phyloP scores from a whole-genome alignment of 2,888 invertebrate genomes.

The Sericinus montela region DNA sequence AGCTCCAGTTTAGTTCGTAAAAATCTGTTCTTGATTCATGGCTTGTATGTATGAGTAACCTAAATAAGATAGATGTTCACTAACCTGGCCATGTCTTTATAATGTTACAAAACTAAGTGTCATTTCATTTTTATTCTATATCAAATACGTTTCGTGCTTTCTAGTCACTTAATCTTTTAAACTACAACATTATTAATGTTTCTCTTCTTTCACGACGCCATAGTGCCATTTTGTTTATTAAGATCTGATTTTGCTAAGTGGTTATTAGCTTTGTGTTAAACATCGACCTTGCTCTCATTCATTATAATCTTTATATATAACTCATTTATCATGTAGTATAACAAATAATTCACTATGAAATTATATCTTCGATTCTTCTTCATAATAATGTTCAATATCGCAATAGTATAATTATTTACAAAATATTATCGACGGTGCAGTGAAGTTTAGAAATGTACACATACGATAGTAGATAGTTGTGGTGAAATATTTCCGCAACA shows the following conservation, averaged over 20 bases:
- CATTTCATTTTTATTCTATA: background rate
- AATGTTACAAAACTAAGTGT: too few species aligned
- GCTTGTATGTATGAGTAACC: background rate
- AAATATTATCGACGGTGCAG: too few species aligned
- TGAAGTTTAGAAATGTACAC: too few species aligned
- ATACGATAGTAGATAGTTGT: conserved; percentile 66
- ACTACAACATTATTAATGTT: background rate
- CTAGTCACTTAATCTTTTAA: conserved; percentile 11
- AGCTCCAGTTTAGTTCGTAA: conserved; percentile 24
- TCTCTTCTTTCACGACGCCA: background rate
- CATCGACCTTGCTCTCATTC: conserved; percentile 6
- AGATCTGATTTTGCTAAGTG: background rate
- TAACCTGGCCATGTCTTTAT: background rate
- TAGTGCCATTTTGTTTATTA: conserved; percentile 5
- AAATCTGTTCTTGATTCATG: conserved; percentile 7
- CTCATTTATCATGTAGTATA: too few species aligned
- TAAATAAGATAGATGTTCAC: too few species aligned
- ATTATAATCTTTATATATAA: too few species aligned
- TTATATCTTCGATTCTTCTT: too few species aligned
- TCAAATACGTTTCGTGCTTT: conserved; percentile 34
- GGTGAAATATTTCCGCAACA: conserved; percentile 59
- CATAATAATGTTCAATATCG: too few species aligned
- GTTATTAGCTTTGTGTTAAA: background rate
- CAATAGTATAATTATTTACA: too few species aligned
- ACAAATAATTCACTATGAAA: too few species aligned